phyloP scores from a whole-genome alignment of 2,797 vertebrate species.

The Hippoglossus hippoglossus region DNA sequence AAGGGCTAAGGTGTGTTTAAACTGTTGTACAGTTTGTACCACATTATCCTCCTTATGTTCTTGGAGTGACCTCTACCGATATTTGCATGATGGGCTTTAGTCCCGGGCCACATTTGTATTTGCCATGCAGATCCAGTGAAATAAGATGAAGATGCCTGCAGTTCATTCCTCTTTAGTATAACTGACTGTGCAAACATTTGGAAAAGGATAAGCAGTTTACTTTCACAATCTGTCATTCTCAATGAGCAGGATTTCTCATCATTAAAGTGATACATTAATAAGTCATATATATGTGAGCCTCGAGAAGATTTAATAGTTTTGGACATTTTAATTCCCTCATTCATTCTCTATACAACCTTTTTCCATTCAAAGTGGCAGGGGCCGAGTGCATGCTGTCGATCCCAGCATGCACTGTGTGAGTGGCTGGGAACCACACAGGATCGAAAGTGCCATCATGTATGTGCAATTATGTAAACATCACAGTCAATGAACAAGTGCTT shows the following conservation, averaged over 20 bases:
- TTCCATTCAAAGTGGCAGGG: background rate
- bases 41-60: conserved; percentile 39
- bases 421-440: background rate
- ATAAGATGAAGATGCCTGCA: conserved; percentile 54
- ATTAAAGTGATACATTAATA: background rate
- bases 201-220: background rate
- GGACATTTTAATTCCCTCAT: background rate
- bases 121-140: conserved; percentile 73
- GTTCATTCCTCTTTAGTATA: conserved; percentile 41
- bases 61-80: conserved; percentile 72
- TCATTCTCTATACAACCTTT: background rate
- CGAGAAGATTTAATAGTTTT: background rate
- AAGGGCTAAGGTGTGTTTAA: background rate
- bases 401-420: background rate
- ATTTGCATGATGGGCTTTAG: conserved; percentile 77
- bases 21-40: conserved; percentile 25
- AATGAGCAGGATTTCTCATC: background rate
- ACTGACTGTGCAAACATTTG: conserved; percentile 4
- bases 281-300: background rate
- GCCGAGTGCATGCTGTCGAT: background rate
- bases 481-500: conserved; percentile 61
- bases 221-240: background rate
- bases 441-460: conserved; percentile 28
- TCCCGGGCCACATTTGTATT: conserved; percentile 63
- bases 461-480: conserved; percentile 41